Conservation (phyloP, 2,888 invertebrate genomes). For the Heliconius sara region DNA sequence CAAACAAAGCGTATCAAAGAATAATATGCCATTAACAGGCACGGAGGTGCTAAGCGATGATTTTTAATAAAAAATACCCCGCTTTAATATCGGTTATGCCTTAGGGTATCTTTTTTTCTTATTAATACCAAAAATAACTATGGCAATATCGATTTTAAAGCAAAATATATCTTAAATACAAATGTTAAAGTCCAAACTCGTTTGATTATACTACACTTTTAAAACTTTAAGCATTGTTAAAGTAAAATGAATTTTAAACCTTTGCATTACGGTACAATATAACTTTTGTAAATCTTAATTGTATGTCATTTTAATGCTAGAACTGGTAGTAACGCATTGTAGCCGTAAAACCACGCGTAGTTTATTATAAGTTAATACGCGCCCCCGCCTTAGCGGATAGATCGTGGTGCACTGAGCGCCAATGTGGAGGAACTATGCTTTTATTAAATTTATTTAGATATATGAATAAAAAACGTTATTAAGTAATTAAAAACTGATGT, state of each 20-base stretch:
- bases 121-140: constrained; percentile 43
- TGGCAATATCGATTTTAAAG: background rate
- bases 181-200: background rate
- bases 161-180: constrained; percentile 37
- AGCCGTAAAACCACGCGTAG: constrained; percentile 70
- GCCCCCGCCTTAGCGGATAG: constrained; percentile 66
- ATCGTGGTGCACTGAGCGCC: constrained; percentile 57
- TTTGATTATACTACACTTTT: background rate
- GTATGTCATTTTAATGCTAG: constrained; percentile 52
- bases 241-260: background rate
- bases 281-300: background rate
- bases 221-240: background rate
- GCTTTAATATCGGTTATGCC: constrained; percentile 71
- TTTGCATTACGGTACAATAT: constrained; percentile 37
- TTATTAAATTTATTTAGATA: too few species aligned
- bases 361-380: constrained; percentile 82
- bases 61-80: constrained; percentile 76
- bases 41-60: constrained; percentile 68
- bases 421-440: constrained; percentile 38
- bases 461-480: too few species aligned
- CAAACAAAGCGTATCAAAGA: constrained; percentile 49
- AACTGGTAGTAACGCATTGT: constrained; percentile 60
- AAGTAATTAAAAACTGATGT: too few species aligned
- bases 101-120: constrained; percentile 58
- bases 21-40: constrained; percentile 52